phyloP scores from a whole-genome alignment of 2,888 invertebrate species.

The Apodemia mormo region DNA sequence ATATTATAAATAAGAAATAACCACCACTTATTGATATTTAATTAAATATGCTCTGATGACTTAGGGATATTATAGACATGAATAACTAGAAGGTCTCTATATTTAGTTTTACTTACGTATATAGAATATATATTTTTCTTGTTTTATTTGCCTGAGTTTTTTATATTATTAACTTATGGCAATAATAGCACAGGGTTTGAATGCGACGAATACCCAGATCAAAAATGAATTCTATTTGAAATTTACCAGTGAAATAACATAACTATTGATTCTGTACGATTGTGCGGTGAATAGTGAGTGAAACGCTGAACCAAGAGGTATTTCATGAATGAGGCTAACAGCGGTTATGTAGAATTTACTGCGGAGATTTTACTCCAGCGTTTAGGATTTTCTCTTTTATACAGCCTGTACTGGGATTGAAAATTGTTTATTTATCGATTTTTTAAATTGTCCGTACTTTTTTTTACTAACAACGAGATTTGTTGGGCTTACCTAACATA shows the following conservation, averaged over 20 bases:
- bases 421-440: constrained; percentile 15
- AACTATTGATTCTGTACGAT: constrained; percentile 29
- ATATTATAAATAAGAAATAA: too few species aligned
- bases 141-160: too few species aligned
- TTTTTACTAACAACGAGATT: too few species aligned
- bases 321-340: constrained; percentile 30
- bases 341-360: constrained; percentile 36
- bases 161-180: background rate
- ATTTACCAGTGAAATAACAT: constrained; percentile 27
- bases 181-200: background rate
- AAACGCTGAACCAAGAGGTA: constrained; percentile 28
- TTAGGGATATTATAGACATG: too few species aligned
- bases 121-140: too few species aligned
- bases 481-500: too few species aligned
- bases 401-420: constrained; percentile 17
- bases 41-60: too few species aligned
- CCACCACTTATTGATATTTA: too few species aligned
- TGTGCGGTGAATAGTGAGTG: constrained; percentile 22
- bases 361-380: constrained; percentile 32
- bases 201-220: background rate
- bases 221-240: constrained; percentile 1
- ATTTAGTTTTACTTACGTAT: too few species aligned
- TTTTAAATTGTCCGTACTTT: background rate
- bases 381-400: constrained; percentile 24
- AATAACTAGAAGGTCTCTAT: too few species aligned